A percentile compares a stretch with the other conserved stretches of the same genome.
Evolutionary conservation across 2,113 vertebrate species (phyloP).

Genomic region (Gobio gobio): DNA sequence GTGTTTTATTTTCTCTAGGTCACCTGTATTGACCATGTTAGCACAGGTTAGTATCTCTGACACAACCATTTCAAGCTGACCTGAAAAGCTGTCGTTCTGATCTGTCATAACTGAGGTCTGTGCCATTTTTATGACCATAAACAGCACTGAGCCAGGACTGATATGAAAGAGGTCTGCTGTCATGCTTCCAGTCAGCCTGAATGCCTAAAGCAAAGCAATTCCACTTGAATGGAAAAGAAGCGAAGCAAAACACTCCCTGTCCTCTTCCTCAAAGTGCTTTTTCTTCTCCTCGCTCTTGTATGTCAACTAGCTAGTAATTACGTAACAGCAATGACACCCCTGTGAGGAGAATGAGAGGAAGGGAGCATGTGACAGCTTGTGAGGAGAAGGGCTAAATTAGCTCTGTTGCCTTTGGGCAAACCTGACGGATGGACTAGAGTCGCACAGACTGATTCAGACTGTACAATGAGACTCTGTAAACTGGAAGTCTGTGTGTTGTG

Average conservation of each 20-base stretch:
- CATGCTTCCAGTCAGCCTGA: constrained; percentile 22
- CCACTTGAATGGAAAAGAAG: not conserved
- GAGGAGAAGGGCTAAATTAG: constrained; percentile 40
- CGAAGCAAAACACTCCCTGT: constrained; percentile 23
- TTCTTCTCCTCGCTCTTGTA: constrained; percentile 20
- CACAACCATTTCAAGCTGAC: not conserved
- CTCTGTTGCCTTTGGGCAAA: not conserved
- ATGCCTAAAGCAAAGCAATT: constrained; percentile 24
- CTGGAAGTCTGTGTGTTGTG: not conserved
- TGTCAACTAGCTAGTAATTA: constrained; percentile 52
- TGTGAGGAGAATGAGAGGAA: constrained; percentile 32
- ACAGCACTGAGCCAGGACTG: not conserved
- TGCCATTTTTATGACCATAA: not conserved
- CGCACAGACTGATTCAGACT: constrained; percentile 14
- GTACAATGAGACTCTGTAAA: constrained; percentile 23
- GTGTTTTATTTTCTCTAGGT: not conserved
- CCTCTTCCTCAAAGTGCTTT: constrained; percentile 21
- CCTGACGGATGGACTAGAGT: constrained; percentile 21
- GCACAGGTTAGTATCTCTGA: not conserved
- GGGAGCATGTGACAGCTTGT: constrained; percentile 45
- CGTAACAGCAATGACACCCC: constrained; percentile 34
- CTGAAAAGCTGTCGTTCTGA: not conserved
- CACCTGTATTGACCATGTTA: not conserved
- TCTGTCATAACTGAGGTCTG: not conserved
- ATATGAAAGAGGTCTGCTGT: constrained; percentile 34